Conservation (phyloP, 1,140 invertebrate genomes). For the Wiebesia pumilae region DNA sequence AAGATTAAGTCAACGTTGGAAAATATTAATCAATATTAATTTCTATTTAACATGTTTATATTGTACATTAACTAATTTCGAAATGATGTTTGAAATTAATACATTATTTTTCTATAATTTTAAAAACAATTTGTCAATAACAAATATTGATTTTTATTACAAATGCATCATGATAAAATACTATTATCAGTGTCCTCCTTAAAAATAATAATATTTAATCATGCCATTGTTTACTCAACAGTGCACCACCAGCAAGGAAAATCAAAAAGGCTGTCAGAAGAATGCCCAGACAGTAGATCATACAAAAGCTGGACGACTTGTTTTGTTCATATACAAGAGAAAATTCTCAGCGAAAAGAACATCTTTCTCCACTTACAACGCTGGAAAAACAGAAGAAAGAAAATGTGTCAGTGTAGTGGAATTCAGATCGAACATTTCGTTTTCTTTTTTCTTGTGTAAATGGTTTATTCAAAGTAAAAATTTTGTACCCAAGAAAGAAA, state of each 20-base stretch:
- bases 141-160: neutral
- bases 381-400: constrained; percentile 34
- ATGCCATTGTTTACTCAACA: constrained; percentile 31
- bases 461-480: constrained; percentile 11
- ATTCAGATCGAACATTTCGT: constrained; percentile 2
- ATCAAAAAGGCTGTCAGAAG: constrained; percentile 72
- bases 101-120: neutral
- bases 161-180: neutral
- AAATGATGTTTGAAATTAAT: neutral
- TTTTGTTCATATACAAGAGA: constrained; percentile 21
- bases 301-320: neutral
- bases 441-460: constrained; percentile 36
- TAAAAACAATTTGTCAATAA: neutral
- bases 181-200: neutral
- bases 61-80: no score
- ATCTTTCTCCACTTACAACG: neutral
- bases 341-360: constrained; percentile 24
- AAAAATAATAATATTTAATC: neutral
- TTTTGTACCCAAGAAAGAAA: neutral
- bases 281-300: constrained; percentile 59
- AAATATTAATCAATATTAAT: no score
- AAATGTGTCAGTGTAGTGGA: constrained; percentile 11
- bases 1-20: no score
- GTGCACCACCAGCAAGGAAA: constrained; percentile 63
- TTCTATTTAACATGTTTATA: no score